phyloP scores from a whole-genome alignment of 2,113 vertebrate species.

The Phalacrocorax brasilianus region DNA sequence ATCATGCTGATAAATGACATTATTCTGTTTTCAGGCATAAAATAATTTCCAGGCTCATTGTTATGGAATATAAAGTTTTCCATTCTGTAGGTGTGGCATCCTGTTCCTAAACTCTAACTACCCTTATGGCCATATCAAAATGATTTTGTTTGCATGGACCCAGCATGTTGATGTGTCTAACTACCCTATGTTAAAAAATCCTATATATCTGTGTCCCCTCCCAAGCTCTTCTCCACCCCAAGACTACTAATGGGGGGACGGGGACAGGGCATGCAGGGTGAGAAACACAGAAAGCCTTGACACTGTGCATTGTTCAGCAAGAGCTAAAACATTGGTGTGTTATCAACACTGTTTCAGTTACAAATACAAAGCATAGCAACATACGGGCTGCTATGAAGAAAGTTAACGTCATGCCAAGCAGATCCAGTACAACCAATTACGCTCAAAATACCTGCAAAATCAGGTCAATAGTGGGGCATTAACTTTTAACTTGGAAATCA shows the following conservation, averaged over 20 bases:
- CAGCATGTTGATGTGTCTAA: not conserved
- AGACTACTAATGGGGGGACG: accelerated
- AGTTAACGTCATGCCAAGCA: not conserved
- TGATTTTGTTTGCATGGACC: not conserved
- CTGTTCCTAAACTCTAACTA: not conserved
- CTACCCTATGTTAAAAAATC: not conserved
- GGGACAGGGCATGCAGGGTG: accelerated
- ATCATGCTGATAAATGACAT: not conserved
- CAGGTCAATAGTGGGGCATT: not conserved
- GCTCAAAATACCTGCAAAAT: not conserved
- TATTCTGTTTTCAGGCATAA: not conserved
- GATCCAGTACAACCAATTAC: not conserved
- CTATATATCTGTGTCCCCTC: not conserved
- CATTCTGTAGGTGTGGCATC: not conserved
- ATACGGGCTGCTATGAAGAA: not conserved
- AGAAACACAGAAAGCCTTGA: not conserved
- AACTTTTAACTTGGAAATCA: not conserved
- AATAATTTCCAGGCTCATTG: not conserved
- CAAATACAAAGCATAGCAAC: not conserved
- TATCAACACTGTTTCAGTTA: not conserved
- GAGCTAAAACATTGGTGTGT: not conserved
- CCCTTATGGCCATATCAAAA: not conserved
- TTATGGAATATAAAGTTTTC: not conserved
- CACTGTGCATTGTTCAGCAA: not conserved
- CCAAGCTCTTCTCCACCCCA: not conserved